phyloP scores from a whole-genome alignment of 2,113 vertebrate species.

The Theropithecus gelada region DNA sequence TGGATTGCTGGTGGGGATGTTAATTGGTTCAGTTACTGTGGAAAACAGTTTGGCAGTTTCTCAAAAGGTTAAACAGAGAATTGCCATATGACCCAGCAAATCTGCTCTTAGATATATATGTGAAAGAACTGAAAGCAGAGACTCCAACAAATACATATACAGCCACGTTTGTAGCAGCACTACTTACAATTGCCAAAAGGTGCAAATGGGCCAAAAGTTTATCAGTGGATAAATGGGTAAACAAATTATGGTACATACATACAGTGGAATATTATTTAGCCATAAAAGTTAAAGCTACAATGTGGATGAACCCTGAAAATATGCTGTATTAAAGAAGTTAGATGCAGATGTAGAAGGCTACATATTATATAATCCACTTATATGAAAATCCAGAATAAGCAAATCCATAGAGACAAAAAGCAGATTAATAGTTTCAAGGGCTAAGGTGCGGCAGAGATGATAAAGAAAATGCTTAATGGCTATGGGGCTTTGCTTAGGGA shows the following conservation, averaged over 20 bases:
- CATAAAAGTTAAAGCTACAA: background rate
- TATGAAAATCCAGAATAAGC: background rate
- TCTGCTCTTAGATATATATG: background rate
- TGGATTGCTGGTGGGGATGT: background rate
- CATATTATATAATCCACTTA: background rate
- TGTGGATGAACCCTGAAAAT: background rate
- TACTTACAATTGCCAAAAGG: background rate
- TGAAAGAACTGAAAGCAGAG: background rate
- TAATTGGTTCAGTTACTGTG: background rate
- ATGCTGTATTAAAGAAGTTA: conserved; percentile 4
- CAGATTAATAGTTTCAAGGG: background rate
- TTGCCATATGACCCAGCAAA: background rate
- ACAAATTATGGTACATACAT: background rate
- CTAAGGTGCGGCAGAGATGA: background rate
- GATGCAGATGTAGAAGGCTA: background rate
- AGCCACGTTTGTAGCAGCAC: background rate
- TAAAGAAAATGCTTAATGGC: background rate
- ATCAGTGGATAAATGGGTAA: background rate
- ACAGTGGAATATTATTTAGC: background rate
- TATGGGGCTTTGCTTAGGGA: background rate
- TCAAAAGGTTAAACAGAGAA: background rate
- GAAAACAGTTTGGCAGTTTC: background rate
- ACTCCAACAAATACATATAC: background rate
- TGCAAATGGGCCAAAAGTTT: background rate
- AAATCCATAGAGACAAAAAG: background rate